These are phyloP conservation scores for Spinus olivaceus DNA, from an alignment of 2,797 vertebrate species.

Conservation along the genomic window DNA sequence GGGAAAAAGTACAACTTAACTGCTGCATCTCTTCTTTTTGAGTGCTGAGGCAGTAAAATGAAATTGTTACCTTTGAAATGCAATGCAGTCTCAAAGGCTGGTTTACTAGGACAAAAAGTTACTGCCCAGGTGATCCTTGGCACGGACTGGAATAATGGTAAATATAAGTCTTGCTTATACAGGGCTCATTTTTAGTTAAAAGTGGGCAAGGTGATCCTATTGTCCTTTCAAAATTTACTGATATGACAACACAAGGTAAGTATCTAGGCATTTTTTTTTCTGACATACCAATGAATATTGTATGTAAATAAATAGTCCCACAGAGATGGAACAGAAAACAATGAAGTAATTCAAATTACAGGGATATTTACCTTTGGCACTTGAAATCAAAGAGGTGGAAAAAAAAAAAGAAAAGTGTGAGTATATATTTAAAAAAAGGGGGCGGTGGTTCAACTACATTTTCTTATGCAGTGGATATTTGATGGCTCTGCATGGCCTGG, in stretches of 20 bases:
- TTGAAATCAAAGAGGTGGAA: neutral
- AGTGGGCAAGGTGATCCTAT: neutral
- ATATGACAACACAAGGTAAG: neutral
- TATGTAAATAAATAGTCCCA: neutral
- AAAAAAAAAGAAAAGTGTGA: neutral
- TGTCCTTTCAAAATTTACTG: neutral
- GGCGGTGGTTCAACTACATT: rapidly evolving
- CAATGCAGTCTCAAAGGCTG: neutral
- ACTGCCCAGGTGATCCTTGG: neutral
- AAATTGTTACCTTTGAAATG: neutral
- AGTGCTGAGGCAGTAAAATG: neutral
- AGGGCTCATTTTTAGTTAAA: neutral
- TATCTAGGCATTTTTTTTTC: neutral
- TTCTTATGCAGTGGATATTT: neutral
- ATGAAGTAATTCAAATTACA: neutral
- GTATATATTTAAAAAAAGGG: too few relatives aligned
- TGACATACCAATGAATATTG: neutral
- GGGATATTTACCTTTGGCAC: neutral
- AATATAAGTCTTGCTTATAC: neutral
- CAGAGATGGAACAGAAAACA: neutral
- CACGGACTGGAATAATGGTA: neutral
- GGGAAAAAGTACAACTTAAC: neutral
- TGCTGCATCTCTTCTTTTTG: neutral
- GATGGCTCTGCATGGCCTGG: neutral
- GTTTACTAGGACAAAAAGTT: neutral